Percentiles rank a stretch among this genome's conserved stretches.
These are phyloP conservation scores for Balanococcus diminutus DNA, from an alignment of 2,888 invertebrate species.

Conservation along the genomic window DNA sequence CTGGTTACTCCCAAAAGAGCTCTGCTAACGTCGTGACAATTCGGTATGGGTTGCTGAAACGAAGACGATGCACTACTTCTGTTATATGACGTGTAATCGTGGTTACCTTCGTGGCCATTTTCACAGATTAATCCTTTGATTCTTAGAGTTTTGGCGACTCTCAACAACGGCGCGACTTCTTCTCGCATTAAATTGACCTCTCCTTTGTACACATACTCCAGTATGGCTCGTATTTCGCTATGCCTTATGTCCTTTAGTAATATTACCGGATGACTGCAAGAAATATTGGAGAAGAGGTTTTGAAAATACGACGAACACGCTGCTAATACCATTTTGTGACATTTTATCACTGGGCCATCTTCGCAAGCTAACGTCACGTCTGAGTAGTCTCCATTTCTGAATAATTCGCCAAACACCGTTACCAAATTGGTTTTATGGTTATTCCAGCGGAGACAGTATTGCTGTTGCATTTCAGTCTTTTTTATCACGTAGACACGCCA, in stretches of 20 bases:
- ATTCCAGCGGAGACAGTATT: conserved; percentile 80
- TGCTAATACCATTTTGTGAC: conserved; percentile 74
- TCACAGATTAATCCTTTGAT: conserved; percentile 70
- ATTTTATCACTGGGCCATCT: conserved; percentile 67
- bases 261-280: conserved; percentile 70
- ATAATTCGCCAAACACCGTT: conserved; percentile 69
- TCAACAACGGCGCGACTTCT: conserved; percentile 68
- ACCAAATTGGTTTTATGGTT: conserved; percentile 77
- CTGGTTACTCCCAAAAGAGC: no score
- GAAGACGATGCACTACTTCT: conserved; percentile 56
- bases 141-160: conserved; percentile 68
- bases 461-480: conserved; percentile 63
- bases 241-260: conserved; percentile 78
- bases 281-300: conserved; percentile 68
- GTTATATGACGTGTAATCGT: conserved; percentile 58
- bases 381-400: conserved; percentile 70
- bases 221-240: conserved; percentile 82
- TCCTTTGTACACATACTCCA: conserved; percentile 92
- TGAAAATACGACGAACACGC: conserved; percentile 79
- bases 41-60: conserved; percentile 53
- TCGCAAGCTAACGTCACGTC: conserved; percentile 72
- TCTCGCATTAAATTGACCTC: conserved; percentile 89
- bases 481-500: conserved; percentile 37
- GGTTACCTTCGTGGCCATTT: conserved; percentile 60
- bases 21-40: no score